Conservation (phyloP, 2,113 vertebrate species). For the Pan troglodytes region NHGRI_mPanTro3-v2.1_pri NC_072411.2:80246501-80247000, state of each 20-base stretch:
- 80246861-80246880: background rate
- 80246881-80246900: background rate
- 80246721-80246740: background rate
- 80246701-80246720: background rate
- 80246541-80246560: background rate
- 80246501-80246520: background rate
- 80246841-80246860: background rate
- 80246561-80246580: background rate
- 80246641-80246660: background rate
- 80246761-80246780: background rate
- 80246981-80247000: no score
- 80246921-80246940: background rate
- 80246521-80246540: background rate
- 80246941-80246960: no score
- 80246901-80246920: background rate
- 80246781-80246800: background rate
- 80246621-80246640: background rate
- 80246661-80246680: background rate
- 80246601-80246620: background rate
- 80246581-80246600: background rate
- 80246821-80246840: background rate
- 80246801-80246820: background rate
- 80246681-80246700: background rate
- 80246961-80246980: no score
- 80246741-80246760: background rate